Conservation (phyloP, 2,888 invertebrate genomes). For the Dicyrtomina minuta region DNA sequence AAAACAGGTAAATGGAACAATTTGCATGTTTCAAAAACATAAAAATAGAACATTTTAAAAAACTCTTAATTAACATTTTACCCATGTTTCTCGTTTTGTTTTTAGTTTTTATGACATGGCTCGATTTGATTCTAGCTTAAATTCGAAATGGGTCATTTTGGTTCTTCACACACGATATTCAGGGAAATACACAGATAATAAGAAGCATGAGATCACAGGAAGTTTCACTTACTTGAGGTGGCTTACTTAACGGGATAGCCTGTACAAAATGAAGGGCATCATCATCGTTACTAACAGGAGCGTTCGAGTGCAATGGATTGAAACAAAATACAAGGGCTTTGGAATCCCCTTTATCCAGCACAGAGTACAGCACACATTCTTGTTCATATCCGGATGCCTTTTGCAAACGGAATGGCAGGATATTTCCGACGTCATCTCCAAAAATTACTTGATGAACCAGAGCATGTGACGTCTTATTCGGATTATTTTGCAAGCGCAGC, state of each 20-base stretch:
- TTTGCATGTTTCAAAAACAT: too few species aligned
- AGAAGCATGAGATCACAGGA: too few species aligned
- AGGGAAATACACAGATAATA: too few species aligned
- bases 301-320: too few species aligned
- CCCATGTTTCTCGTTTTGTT: too few species aligned
- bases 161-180: too few species aligned
- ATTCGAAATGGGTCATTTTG: too few species aligned
- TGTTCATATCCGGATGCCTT: background rate
- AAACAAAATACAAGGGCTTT: slow-evolving; percentile 6
- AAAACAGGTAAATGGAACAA: too few species aligned
- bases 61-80: too few species aligned
- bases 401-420: slow-evolving; percentile 16
- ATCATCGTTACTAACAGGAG: background rate
- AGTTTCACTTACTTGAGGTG: slow-evolving; percentile 14
- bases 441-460: slow-evolving; percentile 37
- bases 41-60: too few species aligned
- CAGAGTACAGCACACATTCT: slow-evolving; percentile 8
- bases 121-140: too few species aligned
- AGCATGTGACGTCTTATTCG: slow-evolving; percentile 13
- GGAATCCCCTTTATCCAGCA: background rate
- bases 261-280: slow-evolving; percentile 11
- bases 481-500: slow-evolving; percentile 12
- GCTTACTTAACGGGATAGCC: background rate
- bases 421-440: slow-evolving; percentile 29
- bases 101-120: too few species aligned